Percentiles rank a stretch among this genome's conserved stretches.
Evolutionary conservation across 2,888 invertebrate genomes (phyloP).

Genomic region (Agrilus cyanescens): DNA sequence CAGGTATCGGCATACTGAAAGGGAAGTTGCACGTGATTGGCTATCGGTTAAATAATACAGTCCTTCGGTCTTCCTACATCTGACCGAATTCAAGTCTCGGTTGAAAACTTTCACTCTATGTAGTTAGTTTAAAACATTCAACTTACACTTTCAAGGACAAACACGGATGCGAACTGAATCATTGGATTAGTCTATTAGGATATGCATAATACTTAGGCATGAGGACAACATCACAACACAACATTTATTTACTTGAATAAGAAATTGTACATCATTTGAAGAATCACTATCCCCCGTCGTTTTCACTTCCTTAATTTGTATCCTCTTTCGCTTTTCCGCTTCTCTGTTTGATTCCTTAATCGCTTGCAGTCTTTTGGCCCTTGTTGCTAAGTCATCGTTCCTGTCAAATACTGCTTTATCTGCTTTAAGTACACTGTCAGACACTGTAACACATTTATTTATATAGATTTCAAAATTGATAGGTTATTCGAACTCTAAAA

Average conservation of each 20-base stretch:
- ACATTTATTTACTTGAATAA: slow-evolving; percentile 42
- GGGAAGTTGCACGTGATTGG: no score
- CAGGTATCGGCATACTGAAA: no score
- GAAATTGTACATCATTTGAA: slow-evolving; percentile 49
- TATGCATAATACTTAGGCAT: background rate
- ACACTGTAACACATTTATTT: slow-evolving; percentile 19
- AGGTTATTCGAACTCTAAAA: no score
- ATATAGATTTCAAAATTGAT: no score
- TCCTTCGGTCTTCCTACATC: no score
- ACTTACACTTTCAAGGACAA: background rate
- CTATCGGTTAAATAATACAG: no score
- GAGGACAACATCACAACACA: slow-evolving; percentile 5
- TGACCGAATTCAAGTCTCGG: no score
- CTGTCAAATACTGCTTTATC: slow-evolving; percentile 44
- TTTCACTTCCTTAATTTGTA: slow-evolving; percentile 34
- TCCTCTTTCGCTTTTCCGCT: slow-evolving; percentile 21
- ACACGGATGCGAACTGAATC: background rate
- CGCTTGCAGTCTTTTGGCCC: slow-evolving; percentile 54
- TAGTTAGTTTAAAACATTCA: background rate
- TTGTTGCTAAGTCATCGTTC: slow-evolving; percentile 56
- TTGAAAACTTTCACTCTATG: no score
- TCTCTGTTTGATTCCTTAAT: slow-evolving; percentile 28
- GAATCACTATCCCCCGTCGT: slow-evolving; percentile 31
- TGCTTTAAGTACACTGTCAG: slow-evolving; percentile 26
- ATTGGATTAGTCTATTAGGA: slow-evolving; percentile 23